A percentile compares a stretch with the other conserved stretches of the same genome.
These are phyloP conservation scores for Carassius gibelio DNA, from an alignment of 2,113 vertebrate genomes.

Conservation along the genomic window DNA sequence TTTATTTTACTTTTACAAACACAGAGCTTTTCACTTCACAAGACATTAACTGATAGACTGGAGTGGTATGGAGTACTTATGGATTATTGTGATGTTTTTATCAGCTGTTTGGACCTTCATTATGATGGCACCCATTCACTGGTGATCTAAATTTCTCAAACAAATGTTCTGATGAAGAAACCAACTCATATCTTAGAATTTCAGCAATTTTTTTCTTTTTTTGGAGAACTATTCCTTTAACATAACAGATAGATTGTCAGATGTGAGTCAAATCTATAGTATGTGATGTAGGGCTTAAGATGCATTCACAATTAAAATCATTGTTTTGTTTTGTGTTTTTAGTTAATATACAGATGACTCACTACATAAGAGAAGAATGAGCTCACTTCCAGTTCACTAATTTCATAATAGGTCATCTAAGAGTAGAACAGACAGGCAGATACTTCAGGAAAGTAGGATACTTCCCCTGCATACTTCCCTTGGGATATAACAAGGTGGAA, in stretches of 20 bases:
- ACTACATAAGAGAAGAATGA: background rate
- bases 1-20: background rate
- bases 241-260: no score
- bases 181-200: no score
- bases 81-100: background rate
- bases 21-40: background rate
- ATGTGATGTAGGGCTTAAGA: background rate
- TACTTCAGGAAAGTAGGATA: constrained; percentile 25
- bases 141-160: no score
- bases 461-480: constrained; percentile 25
- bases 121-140: no score
- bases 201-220: no score
- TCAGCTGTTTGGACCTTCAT: no score
- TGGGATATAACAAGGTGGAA: constrained; percentile 23
- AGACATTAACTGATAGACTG: background rate
- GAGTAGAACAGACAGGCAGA: background rate
- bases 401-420: constrained; percentile 23
- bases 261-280: background rate
- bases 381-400: background rate
- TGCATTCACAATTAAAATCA: background rate
- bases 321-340: no score
- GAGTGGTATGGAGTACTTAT: background rate
- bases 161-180: no score
- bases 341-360: background rate
- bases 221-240: no score